Evolutionary conservation across 2,797 vertebrate genomes (phyloP), one percentile per base, ranked within the genome.

Genomic region (Arnoldichthys spilopterus): DNA sequence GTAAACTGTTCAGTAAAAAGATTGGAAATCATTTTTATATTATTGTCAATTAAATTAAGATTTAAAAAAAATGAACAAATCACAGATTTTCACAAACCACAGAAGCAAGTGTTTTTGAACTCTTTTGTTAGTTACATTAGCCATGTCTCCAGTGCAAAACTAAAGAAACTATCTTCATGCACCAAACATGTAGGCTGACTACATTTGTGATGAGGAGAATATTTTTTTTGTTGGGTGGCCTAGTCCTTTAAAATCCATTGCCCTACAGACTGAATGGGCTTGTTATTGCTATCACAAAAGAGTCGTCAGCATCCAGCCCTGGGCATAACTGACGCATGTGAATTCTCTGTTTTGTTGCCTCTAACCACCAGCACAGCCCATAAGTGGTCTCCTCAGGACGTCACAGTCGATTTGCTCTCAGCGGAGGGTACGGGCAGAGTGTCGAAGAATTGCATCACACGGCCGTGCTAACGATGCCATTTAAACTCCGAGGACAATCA

Each of bases 361-460:
- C 40, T 58, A 67, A 75, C 30, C 66, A 64, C 69, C 66, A 43
- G 24, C 18, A 0, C 49, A 20, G 16, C 22, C 64, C 34, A 74
- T 78, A 78, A 82, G 69, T 12, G 32, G 11, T 63, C 43, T 40
- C 58, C 37, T 32, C 45, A 72, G 71, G 56, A 78, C 49, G 59
- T 80, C 72, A 22, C 69, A 81, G 76, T 78, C 51, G 75, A 78
- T 78, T 68, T 71, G 78, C 75, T 83, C 70, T 70, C 47, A 56
- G 68, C n/a, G 51, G 69, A 69, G 74, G 15, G 71, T 16, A 20
- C 58, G 8, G 67, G 24, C 78, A 66, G 64, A 58, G 75, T 83
- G 82, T 80, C 74, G 28, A 58, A 70, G 56, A 75, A 70, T 81
- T 78, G 78, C 82, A 78, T 83, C 78, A 78, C 78, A 74, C 56